Evolutionary conservation across 2,888 invertebrate species (phyloP), one percentile per base, ranked within the genome.

Genomic region (Sialis lutaria): DNA sequence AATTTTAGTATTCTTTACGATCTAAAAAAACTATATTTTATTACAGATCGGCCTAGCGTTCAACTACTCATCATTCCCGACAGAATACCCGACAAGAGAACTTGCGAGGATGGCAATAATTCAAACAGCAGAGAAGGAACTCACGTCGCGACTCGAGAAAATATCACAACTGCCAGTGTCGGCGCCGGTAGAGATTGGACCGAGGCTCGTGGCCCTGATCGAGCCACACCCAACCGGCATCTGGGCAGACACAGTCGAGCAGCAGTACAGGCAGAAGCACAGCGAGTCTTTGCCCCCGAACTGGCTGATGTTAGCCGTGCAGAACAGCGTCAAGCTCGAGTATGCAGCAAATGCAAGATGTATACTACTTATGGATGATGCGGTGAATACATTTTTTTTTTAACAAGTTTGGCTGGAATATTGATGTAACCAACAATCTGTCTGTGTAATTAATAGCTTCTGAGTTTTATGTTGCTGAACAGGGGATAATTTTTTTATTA

Each of bases 231-330:
- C 72, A 43, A 69, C 73, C 49, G 79, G 80, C 9, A 62, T 79
- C 13, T 74, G 76, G 67, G 72, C 70, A 6, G 70, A 64, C 52
- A 70, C 69, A 44, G 65, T 79, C 51, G 73, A 74, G 33, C 67
- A 72, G 51, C 59, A 73, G 52, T 77, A 75, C 58, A 70, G 70
- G 51, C 62, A 71, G 49, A 69, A 70, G 48, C 78, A 72, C 54
- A 62, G 67, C 2, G 77, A 79, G 58, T 70, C 69, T 43, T 62
- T 82, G 41, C 83, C 83, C 1, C 65, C 62, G 30, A 69, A 77
- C 57, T 79, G 83, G 77, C 65, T 72, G 55, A 65, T 68, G 34
- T 56, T 75, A 45, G 61, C 74, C 6, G 67, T 73, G 53, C 63
- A 68, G 51, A 69, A 70, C 1, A 64, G 62, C 40, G 67, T 75